These are phyloP conservation scores for Chirona hameri DNA, from an alignment of 2,888 invertebrate genomes.

Conservation along the genomic window DNA sequence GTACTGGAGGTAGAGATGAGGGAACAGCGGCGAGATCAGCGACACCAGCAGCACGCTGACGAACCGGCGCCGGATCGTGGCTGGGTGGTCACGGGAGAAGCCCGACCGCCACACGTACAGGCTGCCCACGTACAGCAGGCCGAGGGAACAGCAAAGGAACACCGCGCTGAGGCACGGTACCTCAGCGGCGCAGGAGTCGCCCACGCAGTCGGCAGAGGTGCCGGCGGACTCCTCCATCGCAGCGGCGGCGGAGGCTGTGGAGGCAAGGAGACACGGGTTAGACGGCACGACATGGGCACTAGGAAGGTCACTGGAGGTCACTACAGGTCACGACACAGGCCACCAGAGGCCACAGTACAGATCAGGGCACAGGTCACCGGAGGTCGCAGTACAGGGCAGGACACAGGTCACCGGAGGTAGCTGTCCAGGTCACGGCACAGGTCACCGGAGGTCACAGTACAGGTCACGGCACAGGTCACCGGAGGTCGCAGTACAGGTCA, in stretches of 20 bases:
- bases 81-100: conserved; percentile 71
- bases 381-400: too few species aligned
- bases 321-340: too few species aligned
- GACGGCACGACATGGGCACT: too few species aligned
- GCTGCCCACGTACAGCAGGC: conserved; percentile 40
- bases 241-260: background rate
- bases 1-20: background rate
- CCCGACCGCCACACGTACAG: conserved; percentile 39
- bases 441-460: too few species aligned
- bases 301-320: too few species aligned
- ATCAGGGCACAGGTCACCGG: too few species aligned
- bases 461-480: too few species aligned
- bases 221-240: background rate
- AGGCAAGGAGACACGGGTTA: too few species aligned
- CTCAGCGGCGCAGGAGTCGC: background rate
- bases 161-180: background rate
- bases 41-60: conserved; percentile 79
- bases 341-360: too few species aligned
- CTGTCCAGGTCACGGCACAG: too few species aligned
- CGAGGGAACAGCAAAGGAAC: conserved; percentile 38
- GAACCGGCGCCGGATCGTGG: conserved; percentile 80
- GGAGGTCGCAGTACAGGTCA: too few species aligned
- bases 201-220: background rate
- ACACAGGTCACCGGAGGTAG: too few species aligned
- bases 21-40: conserved; percentile 69